phyloP scores from a whole-genome alignment of 2,113 vertebrate genomes.

The Pteronura brasiliensis region DNA sequence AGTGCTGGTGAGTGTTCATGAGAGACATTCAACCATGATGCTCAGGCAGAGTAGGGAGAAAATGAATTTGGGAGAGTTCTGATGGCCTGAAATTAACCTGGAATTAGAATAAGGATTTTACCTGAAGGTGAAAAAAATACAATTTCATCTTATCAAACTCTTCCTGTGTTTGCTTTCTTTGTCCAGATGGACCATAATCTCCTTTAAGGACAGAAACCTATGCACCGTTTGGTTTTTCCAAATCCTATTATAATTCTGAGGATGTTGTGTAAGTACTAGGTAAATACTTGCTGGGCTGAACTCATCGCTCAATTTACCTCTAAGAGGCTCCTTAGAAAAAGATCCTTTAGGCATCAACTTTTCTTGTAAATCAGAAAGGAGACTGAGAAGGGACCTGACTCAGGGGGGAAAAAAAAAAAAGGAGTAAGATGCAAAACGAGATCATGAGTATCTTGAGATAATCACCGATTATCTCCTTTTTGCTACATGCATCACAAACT shows the following conservation, averaged over 20 bases:
- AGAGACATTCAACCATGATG: neutral
- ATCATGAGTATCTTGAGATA: neutral
- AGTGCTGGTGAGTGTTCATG: neutral
- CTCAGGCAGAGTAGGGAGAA: neutral
- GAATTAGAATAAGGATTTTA: slow-evolving; percentile 19
- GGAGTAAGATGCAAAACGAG: neutral
- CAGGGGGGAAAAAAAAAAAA: neutral
- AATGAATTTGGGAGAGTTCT: neutral
- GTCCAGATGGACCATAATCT: neutral
- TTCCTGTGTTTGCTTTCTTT: slow-evolving; percentile 4
- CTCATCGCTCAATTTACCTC: neutral
- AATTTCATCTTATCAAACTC: neutral
- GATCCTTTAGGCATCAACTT: neutral
- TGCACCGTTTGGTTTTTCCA: neutral
- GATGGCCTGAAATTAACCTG: neutral
- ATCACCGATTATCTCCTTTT: neutral
- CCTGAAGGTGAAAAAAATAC: neutral
- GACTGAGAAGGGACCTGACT: neutral
- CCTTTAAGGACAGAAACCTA: neutral
- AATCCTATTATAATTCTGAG: neutral
- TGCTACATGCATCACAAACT: neutral
- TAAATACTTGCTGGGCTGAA: slow-evolving; percentile 16
- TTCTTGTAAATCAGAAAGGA: neutral
- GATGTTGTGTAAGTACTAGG: neutral
- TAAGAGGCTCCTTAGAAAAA: neutral